Evolutionary conservation across 2,888 invertebrate species (phyloP).

Genomic region (Cistogaster globosa): DNA sequence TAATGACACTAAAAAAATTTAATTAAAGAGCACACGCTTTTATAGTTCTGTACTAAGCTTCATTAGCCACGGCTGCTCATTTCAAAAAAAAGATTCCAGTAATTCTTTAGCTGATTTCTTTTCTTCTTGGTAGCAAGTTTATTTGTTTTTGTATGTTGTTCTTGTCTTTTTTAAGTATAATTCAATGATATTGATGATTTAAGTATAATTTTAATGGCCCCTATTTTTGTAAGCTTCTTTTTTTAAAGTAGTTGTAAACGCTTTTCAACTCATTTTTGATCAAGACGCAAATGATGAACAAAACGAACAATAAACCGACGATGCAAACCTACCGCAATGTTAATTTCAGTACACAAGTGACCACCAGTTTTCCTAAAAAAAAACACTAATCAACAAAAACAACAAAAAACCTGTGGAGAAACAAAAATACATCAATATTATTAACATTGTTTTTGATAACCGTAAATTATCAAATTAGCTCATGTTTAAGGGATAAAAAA

Average conservation of each 20-base stretch:
- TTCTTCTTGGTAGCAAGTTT: not conserved
- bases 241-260: slow-evolving; percentile 58
- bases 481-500: slow-evolving; percentile 56
- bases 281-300: slow-evolving; percentile 20
- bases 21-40: not conserved
- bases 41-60: not conserved
- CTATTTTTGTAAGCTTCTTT: slow-evolving; percentile 23
- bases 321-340: slow-evolving; percentile 68
- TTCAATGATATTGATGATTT: no score
- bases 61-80: slow-evolving; percentile 17
- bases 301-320: slow-evolving; percentile 7
- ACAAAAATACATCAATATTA: slow-evolving; percentile 38
- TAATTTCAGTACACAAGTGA: slow-evolving; percentile 37
- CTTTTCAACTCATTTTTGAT: slow-evolving; percentile 57
- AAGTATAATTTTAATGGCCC: slow-evolving; percentile 23
- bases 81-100: slow-evolving; percentile 14
- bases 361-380: slow-evolving; percentile 28
- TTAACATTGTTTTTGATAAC: slow-evolving; percentile 72
- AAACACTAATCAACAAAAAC: slow-evolving; percentile 20
- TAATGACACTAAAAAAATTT: not conserved
- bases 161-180: not conserved
- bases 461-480: slow-evolving; percentile 73
- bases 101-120: slow-evolving; percentile 2
- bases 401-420: slow-evolving; percentile 5
- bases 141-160: not conserved